Evolutionary conservation across 2,113 vertebrate species (phyloP).

Genomic region (Parotia lawesii): DNA sequence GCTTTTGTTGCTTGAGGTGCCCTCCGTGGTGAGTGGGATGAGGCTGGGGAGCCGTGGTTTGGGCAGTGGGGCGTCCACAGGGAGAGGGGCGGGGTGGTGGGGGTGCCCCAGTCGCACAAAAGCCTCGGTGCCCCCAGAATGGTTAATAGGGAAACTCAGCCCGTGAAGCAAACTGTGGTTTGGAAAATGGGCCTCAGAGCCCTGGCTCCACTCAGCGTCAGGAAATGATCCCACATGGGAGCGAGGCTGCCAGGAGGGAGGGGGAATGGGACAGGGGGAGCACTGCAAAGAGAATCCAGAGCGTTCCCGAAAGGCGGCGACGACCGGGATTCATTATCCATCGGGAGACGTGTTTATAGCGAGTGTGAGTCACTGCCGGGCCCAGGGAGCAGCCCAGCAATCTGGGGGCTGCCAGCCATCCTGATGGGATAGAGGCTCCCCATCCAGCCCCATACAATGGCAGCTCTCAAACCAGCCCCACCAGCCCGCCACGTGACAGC

Average conservation of each 20-base stretch:
- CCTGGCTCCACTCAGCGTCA: not conserved
- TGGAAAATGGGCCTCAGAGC: slow-evolving; percentile 48
- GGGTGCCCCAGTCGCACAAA: fast-evolving
- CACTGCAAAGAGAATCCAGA: not conserved
- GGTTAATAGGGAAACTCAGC: not conserved
- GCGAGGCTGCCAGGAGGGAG: not conserved
- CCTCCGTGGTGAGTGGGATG: not conserved
- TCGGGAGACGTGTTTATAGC: not conserved
- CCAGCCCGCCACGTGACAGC: fast-evolving
- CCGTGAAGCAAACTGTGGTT: not conserved
- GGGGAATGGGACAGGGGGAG: not conserved
- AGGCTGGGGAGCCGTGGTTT: not conserved
- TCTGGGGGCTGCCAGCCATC: not conserved
- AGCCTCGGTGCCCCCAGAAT: not conserved
- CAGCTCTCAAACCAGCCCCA: not conserved
- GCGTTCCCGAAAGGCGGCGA: not conserved
- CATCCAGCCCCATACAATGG: not conserved
- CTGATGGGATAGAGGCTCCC: fast-evolving
- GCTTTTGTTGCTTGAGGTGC: not conserved
- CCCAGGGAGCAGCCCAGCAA: not conserved
- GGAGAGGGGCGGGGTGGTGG: not conserved
- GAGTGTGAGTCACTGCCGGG: not conserved
- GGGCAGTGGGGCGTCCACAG: not conserved
- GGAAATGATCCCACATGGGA: not conserved
- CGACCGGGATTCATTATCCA: not conserved